Conservation (phyloP, 1,140 invertebrate species). For the Delia radicum region DNA sequence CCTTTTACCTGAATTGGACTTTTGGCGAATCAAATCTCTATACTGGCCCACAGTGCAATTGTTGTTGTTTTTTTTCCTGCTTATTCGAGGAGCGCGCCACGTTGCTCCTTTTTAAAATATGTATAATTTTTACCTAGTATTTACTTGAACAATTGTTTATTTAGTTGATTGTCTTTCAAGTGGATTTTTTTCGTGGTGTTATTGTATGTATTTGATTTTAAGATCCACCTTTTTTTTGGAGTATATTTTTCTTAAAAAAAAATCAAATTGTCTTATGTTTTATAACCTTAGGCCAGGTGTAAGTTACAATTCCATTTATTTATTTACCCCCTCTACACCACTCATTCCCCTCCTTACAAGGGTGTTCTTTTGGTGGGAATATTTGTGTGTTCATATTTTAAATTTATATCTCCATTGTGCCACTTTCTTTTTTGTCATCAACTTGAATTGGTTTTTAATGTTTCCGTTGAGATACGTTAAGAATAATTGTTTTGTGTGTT, state of each 20-base stretch:
- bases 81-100: not conserved
- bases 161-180: constrained; percentile 38
- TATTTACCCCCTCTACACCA: not conserved
- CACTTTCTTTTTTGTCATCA: constrained; percentile 49
- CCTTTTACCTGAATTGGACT: too few relatives aligned
- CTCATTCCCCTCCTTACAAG: not conserved
- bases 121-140: not conserved
- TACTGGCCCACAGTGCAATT: too few relatives aligned
- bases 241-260: not conserved
- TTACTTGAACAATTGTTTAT: constrained; percentile 37
- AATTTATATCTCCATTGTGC: not conserved
- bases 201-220: not conserved
- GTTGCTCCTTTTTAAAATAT: not conserved
- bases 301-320: constrained; percentile 22
- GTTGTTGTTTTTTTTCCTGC: not conserved
- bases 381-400: not conserved
- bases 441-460: constrained; percentile 56
- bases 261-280: constrained; percentile 6
- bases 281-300: constrained; percentile 19
- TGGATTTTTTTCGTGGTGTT: not conserved
- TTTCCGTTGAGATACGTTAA: constrained; percentile 56
- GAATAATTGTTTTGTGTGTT: constrained; percentile 57
- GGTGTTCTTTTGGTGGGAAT: not conserved
- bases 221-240: not conserved
- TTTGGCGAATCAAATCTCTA: too few relatives aligned